Conservation (phyloP, 2,797 vertebrate genomes). For the Rhynchotus rufescens region DNA sequence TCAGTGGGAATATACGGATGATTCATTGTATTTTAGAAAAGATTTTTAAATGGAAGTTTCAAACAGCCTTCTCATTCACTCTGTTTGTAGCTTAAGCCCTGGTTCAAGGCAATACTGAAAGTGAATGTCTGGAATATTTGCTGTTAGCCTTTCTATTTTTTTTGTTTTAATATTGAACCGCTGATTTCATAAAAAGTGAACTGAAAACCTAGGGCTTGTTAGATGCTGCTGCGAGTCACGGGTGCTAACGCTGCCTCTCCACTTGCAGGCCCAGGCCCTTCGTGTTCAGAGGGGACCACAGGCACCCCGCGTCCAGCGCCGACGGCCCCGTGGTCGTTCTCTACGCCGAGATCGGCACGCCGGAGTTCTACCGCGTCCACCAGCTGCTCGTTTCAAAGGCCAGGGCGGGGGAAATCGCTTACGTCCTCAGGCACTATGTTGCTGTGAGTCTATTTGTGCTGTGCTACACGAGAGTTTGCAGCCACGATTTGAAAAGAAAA, state of each 20-base stretch:
- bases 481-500: not conserved
- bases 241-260: not conserved
- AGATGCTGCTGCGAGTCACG: not conserved
- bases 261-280: constrained; percentile 89
- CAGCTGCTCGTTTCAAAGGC: constrained; percentile 83
- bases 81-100: not conserved
- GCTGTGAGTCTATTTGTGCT: constrained; percentile 82
- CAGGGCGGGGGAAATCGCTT: constrained; percentile 86
- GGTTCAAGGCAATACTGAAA: not conserved
- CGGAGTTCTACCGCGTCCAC: constrained; percentile 88
- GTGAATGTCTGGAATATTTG: not conserved
- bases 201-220: not conserved
- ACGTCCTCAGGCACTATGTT: constrained; percentile 92
- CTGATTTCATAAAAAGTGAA: not conserved
- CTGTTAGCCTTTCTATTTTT: not conserved
- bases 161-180: not conserved
- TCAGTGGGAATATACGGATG: not conserved
- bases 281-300: constrained; percentile 96
- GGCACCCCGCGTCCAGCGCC: constrained; percentile 83
- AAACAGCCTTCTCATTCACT: not conserved
- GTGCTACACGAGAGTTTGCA: not conserved
- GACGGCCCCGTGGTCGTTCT: constrained; percentile 90
- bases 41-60: not conserved
- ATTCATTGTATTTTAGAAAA: not conserved
- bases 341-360: constrained; percentile 90